A percentile compares a stretch with the other conserved stretches of the same genome.
phyloP scores from a whole-genome alignment of 1,140 invertebrate species.

The Ooceraea biroi region DNA sequence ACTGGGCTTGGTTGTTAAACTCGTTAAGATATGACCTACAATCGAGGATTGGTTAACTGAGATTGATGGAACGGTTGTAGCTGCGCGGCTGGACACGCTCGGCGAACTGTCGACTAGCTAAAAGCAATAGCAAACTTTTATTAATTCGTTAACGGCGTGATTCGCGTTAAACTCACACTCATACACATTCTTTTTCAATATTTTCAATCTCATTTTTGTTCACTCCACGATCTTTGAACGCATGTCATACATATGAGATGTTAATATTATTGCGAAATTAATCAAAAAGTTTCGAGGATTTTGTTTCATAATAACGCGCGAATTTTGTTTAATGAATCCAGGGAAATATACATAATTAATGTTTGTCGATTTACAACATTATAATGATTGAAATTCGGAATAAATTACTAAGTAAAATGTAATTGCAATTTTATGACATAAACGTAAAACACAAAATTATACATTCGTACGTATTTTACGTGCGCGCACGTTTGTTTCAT shows the following conservation, averaged over 20 bases:
- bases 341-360: not conserved
- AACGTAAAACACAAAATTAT: no score
- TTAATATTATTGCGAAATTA: not conserved
- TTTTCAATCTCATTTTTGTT: not conserved
- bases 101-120: conserved; percentile 61
- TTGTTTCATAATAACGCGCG: no score
- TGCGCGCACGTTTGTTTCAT: not conserved
- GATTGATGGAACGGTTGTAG: conserved; percentile 44
- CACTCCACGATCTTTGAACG: not conserved
- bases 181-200: not conserved
- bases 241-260: not conserved
- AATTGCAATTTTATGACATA: no score
- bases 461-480: no score
- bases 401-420: not conserved
- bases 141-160: not conserved
- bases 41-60: conserved; percentile 67
- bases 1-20: conserved; percentile 59
- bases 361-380: no score
- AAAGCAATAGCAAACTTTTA: conserved; percentile 74
- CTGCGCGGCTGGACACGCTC: conserved; percentile 17
- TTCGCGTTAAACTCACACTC: not conserved
- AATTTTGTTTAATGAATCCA: no score
- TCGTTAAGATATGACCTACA: conserved; percentile 54
- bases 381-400: conserved; percentile 11
- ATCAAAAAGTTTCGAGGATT: not conserved